A percentile compares a stretch with the other conserved stretches of the same genome.
Evolutionary conservation across 2,797 vertebrate species (phyloP).

Genomic region (Harpagifer antarcticus): DNA sequence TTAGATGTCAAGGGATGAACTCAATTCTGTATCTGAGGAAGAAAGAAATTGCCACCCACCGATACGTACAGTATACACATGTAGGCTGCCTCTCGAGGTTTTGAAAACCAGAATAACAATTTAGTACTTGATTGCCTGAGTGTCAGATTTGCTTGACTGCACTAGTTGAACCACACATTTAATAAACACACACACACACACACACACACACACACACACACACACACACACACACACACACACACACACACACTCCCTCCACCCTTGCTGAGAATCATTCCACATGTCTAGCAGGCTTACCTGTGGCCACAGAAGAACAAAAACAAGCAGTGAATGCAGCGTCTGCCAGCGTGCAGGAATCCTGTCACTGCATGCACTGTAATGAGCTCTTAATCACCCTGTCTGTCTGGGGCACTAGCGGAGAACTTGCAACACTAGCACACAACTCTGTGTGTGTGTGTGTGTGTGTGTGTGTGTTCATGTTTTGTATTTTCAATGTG

Average conservation of each 20-base stretch:
- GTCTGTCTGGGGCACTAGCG: slow-evolving; percentile 80
- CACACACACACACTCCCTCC: slow-evolving; percentile 49
- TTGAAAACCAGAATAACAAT: slow-evolving; percentile 79
- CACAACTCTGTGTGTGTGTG: slow-evolving; percentile 42
- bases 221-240: slow-evolving; percentile 50
- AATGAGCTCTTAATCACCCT: slow-evolving; percentile 86
- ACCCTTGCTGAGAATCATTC: slow-evolving; percentile 74
- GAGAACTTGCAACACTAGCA: slow-evolving; percentile 74
- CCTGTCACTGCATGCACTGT: slow-evolving; percentile 85
- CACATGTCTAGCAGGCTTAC: slow-evolving; percentile 84
- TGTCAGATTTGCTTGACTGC: slow-evolving; percentile 81
- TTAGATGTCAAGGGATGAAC: slow-evolving; percentile 27
- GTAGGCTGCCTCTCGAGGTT: slow-evolving; percentile 65
- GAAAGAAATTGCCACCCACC: slow-evolving; percentile 70
- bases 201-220: neutral
- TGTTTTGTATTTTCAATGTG: slow-evolving; percentile 5
- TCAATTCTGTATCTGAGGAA: slow-evolving; percentile 22
- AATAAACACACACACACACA: slow-evolving; percentile 50
- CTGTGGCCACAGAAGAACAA: slow-evolving; percentile 81
- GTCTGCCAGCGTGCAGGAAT: slow-evolving; percentile 77
- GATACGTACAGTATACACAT: slow-evolving; percentile 62
- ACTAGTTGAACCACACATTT: slow-evolving; percentile 69
- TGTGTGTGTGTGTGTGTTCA: slow-evolving; percentile 23
- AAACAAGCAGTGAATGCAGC: slow-evolving; percentile 77
- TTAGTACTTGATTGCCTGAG: slow-evolving; percentile 74